Conservation (phyloP, 1,140 invertebrate species). For the Fopius arisanus region DNA sequence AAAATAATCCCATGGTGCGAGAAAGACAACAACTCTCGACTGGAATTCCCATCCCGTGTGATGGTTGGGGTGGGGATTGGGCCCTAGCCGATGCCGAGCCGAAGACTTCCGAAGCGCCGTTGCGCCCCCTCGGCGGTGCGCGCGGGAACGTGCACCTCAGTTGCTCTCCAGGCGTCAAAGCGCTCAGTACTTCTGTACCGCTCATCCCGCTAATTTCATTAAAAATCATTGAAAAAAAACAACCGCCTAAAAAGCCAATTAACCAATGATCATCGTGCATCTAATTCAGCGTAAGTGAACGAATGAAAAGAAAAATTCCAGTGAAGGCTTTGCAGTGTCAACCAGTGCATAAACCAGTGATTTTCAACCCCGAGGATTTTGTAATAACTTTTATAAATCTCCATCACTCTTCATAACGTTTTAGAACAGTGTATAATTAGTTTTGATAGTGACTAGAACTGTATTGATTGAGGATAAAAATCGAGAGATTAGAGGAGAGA, state of each 20-base stretch:
- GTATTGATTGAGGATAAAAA: too few relatives aligned
- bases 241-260: neutral
- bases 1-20: neutral
- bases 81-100: conserved; percentile 26
- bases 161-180: conserved; percentile 53
- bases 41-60: neutral
- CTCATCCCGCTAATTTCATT: conserved; percentile 9
- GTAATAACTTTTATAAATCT: too few relatives aligned
- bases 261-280: neutral
- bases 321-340: too few relatives aligned
- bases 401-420: too few relatives aligned
- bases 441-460: too few relatives aligned
- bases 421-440: too few relatives aligned
- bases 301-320: too few relatives aligned
- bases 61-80: conserved; percentile 18
- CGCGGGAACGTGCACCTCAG: conserved; percentile 50
- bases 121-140: conserved; percentile 51
- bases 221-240: neutral
- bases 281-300: too few relatives aligned
- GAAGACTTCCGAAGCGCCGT: conserved; percentile 22
- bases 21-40: neutral
- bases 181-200: conserved; percentile 40
- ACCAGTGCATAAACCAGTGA: too few relatives aligned
- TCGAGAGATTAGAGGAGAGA: too few relatives aligned
- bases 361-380: too few relatives aligned